Evolutionary conservation across 2,113 vertebrate species (phyloP).

Genomic region (Muntiacus reevesi): DNA sequence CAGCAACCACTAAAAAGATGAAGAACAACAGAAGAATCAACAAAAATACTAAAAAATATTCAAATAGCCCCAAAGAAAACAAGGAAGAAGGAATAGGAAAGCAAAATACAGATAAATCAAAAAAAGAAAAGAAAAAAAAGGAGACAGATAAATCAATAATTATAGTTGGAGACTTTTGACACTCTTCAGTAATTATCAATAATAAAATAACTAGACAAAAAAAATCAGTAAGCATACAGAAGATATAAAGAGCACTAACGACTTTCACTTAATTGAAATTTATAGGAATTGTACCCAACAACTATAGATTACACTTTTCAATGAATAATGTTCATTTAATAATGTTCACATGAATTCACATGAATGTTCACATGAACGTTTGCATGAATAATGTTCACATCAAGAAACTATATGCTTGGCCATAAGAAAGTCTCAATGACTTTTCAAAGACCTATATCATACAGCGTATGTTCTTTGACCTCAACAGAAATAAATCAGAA

Average conservation of each 20-base stretch:
- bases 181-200: neutral
- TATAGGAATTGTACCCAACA: neutral
- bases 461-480: neutral
- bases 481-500: neutral
- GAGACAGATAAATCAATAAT: neutral
- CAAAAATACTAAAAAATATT: neutral
- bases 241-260: neutral
- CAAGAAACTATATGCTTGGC: neutral
- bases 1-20: neutral
- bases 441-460: neutral
- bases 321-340: neutral
- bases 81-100: neutral
- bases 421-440: neutral
- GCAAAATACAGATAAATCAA: neutral
- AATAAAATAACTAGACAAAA: neutral
- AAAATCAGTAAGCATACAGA: neutral
- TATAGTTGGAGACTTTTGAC: neutral
- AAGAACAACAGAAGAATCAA: neutral
- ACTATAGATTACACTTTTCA: neutral
- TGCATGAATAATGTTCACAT: neutral
- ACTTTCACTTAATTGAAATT: neutral
- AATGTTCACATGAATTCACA: neutral
- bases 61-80: neutral
- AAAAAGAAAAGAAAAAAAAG: neutral
- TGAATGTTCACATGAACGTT: neutral